Evolutionary conservation across 2,797 vertebrate species (phyloP).

Genomic region (Myripristis murdjan): DNA sequence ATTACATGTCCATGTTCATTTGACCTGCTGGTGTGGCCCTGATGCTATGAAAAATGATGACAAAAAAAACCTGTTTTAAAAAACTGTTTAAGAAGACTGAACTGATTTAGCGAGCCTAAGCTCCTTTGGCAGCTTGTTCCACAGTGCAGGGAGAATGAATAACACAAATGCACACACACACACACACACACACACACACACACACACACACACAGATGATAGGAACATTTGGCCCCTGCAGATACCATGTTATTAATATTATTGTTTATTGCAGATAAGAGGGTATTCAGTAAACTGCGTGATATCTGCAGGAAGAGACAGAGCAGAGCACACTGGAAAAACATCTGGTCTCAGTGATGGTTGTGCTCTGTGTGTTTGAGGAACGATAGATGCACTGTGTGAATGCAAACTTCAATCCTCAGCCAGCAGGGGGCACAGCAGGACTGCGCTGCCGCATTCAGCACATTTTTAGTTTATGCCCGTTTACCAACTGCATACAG

Average conservation of each 20-base stretch:
- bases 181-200: too few relatives aligned
- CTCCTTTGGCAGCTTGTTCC: too few relatives aligned
- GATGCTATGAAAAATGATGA: too few relatives aligned
- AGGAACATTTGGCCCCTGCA: background rate
- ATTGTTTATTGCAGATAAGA: background rate
- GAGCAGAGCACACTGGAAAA: too few relatives aligned
- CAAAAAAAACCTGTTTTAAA: too few relatives aligned
- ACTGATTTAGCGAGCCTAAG: too few relatives aligned
- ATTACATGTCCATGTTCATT: background rate
- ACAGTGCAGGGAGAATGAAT: too few relatives aligned
- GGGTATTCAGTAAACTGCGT: background rate
- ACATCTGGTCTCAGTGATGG: background rate
- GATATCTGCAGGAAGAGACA: background rate
- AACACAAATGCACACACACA: slow-evolving; percentile 1
- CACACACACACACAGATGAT: background rate
- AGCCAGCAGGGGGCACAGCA: slow-evolving; percentile 66
- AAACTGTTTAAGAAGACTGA: too few relatives aligned
- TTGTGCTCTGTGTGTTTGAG: background rate
- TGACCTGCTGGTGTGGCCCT: background rate
- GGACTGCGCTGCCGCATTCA: background rate
- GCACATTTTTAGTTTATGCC: background rate
- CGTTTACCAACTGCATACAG: slow-evolving; percentile 31
- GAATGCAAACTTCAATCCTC: background rate
- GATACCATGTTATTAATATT: background rate
- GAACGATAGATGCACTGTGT: background rate